These are phyloP conservation scores for Cervus canadensis DNA, from an alignment of 2,113 vertebrate genomes.

Conservation along the genomic window DNA sequence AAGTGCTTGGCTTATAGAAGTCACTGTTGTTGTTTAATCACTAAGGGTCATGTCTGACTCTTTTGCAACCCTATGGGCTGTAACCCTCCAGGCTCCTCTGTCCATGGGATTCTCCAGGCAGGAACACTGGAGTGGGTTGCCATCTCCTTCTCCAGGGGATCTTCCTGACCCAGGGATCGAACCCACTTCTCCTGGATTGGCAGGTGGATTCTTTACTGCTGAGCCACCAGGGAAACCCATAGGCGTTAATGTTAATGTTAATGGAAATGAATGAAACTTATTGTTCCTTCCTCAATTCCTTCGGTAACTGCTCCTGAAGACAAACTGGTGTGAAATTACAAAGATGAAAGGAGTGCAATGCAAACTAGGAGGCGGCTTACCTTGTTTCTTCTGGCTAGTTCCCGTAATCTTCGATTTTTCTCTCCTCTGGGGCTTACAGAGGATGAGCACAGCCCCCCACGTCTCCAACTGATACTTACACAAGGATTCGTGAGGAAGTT, in stretches of 20 bases:
- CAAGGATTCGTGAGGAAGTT: background rate
- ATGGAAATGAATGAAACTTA: slow-evolving; percentile 9
- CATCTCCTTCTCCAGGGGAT: background rate
- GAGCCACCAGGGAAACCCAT: background rate
- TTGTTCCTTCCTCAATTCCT: background rate
- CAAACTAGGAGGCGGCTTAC: background rate
- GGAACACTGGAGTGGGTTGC: background rate
- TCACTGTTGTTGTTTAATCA: background rate
- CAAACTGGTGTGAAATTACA: background rate
- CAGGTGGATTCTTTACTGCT: background rate
- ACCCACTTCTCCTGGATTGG: background rate
- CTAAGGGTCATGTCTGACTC: background rate
- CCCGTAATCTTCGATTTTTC: background rate
- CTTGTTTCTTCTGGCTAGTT: background rate
- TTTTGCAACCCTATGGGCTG: background rate
- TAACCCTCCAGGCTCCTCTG: background rate
- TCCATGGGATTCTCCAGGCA: background rate
- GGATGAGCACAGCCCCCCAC: background rate
- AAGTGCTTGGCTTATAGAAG: background rate
- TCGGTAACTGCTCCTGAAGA: background rate
- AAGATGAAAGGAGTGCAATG: background rate
- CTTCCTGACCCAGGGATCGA: background rate
- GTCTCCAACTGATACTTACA: background rate
- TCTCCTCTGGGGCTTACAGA: background rate
- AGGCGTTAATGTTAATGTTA: background rate